phyloP scores from a whole-genome alignment of 1,140 invertebrate species.

The Drosophila grimshawi region DNA sequence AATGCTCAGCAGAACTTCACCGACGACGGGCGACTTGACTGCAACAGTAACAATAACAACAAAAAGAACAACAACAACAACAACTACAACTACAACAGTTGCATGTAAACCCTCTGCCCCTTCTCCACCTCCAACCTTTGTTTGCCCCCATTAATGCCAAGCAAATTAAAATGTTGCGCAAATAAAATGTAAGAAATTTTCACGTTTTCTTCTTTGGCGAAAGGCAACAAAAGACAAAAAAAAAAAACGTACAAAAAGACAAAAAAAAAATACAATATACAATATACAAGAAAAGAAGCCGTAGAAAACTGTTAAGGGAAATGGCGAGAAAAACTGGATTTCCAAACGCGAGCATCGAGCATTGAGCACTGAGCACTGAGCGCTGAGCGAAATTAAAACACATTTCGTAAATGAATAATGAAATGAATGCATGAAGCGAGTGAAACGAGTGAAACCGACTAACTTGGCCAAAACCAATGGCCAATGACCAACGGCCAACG shows the following conservation, averaged over 20 bases:
- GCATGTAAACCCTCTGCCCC: not conserved
- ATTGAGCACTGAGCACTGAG: conserved; percentile 12
- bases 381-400: conserved; percentile 33
- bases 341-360: conserved; percentile 1
- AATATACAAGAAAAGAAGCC: conserved; percentile 5
- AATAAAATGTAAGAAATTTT: conserved; percentile 61
- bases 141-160: conserved; percentile 26
- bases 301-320: conserved; percentile 25
- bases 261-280: not conserved
- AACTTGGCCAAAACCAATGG: not conserved
- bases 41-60: conserved; percentile 12
- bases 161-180: conserved; percentile 67
- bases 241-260: conserved; percentile 12
- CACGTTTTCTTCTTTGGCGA: conserved; percentile 35
- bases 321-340: conserved; percentile 23
- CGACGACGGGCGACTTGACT: conserved; percentile 15
- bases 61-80: conserved; percentile 1
- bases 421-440: conserved; percentile 48
- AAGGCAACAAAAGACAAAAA: conserved; percentile 21
- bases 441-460: not conserved
- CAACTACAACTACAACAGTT: conserved; percentile 17
- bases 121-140: not conserved
- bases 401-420: conserved; percentile 65
- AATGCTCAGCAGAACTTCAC: conserved; percentile 1
- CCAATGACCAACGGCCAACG: not conserved